Evolutionary conservation across 2,888 invertebrate genomes (phyloP).

Genomic region (Cordilura impudica): DNA sequence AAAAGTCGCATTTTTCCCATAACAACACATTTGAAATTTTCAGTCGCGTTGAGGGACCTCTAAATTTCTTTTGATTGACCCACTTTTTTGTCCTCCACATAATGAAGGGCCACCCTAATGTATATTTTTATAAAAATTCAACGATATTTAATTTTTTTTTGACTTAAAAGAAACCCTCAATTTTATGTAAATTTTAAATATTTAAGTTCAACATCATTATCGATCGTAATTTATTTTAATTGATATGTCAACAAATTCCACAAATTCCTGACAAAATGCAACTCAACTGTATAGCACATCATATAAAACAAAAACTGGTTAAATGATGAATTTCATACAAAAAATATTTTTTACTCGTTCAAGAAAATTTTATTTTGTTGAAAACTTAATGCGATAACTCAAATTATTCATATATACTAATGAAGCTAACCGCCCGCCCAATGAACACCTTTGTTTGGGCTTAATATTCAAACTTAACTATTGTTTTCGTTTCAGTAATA

Average conservation of each 20-base stretch:
- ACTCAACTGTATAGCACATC: neutral
- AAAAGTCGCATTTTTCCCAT: no score
- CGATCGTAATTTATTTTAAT: neutral
- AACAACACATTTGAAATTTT: no score
- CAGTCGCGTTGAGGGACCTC: no score
- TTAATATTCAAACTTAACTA: neutral
- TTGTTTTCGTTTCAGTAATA: neutral
- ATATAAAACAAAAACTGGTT: neutral
- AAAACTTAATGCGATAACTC: neutral
- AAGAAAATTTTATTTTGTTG: neutral
- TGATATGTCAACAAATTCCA: conserved; percentile 10
- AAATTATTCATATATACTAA: neutral
- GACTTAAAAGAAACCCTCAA: neutral
- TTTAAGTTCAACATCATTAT: no score
- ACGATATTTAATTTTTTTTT: neutral
- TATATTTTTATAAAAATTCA: neutral
- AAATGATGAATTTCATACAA: neutral
- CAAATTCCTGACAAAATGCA: neutral
- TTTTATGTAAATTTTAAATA: neutral
- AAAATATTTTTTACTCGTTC: neutral
- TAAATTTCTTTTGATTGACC: no score
- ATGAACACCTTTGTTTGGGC: no score
- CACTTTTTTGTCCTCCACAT: no score
- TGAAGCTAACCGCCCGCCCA: neutral
- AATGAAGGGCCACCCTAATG: neutral